Percentiles rank a stretch among this genome's conserved stretches.
Conservation (phyloP, 2,797 vertebrate genomes). For the Centroberyx gerrardi region DNA sequence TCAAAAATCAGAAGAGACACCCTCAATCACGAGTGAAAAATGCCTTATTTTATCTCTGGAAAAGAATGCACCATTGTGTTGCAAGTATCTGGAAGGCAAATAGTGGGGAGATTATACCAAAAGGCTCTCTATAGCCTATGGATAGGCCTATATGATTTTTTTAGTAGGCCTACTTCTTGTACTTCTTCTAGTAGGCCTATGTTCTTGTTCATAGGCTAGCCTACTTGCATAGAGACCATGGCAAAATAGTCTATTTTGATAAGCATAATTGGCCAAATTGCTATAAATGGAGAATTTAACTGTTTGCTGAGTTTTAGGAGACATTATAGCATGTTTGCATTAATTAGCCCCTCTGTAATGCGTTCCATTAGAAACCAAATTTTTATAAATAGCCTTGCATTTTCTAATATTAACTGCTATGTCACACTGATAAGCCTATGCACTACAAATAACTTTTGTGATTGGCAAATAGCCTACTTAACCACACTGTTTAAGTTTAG, state of each 20-base stretch:
- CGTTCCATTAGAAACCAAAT: too few species aligned
- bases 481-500: background rate
- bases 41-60: background rate
- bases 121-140: background rate
- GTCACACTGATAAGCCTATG: too few species aligned
- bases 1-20: slow-evolving; percentile 27
- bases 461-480: background rate
- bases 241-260: background rate
- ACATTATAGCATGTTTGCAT: too few species aligned
- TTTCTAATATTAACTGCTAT: too few species aligned
- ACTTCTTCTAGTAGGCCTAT: too few species aligned
- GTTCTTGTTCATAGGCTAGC: background rate
- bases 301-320: too few species aligned
- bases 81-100: slow-evolving; percentile 11
- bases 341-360: too few species aligned
- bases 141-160: too few species aligned
- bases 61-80: slow-evolving; percentile 44
- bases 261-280: too few species aligned
- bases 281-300: too few species aligned
- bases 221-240: background rate
- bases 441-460: background rate
- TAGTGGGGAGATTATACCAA: background rate
- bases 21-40: slow-evolving; percentile 30
- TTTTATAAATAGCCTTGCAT: too few species aligned
- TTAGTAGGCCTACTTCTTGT: too few species aligned